phyloP scores from a whole-genome alignment of 1,140 invertebrate species.

The Acromyrmex charruanus region DNA sequence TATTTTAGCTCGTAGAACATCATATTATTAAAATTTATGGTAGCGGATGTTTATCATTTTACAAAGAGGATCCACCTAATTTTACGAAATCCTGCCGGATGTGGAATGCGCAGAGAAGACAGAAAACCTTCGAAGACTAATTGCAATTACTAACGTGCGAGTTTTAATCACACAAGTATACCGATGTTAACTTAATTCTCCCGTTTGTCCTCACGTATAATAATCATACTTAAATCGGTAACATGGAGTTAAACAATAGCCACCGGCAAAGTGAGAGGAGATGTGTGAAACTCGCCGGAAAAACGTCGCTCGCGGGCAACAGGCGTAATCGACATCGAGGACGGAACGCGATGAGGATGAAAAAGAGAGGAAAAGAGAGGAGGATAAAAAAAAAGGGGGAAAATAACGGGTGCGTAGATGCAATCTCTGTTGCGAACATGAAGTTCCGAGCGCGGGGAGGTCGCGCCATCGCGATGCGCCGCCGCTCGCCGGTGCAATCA shows the following conservation, averaged over 20 bases:
- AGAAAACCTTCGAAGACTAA: conserved; percentile 1
- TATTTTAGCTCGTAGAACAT: too few species aligned
- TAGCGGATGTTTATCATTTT: too few species aligned
- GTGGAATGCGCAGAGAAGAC: not conserved
- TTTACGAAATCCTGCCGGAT: too few species aligned
- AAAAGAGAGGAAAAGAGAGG: conserved; percentile 5
- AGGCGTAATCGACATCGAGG: conserved; percentile 44
- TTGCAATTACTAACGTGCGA: not conserved
- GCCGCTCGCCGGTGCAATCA: conserved; percentile 64
- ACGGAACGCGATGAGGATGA: not conserved
- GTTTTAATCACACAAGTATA: not conserved
- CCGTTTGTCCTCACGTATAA: not conserved
- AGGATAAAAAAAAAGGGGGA: not conserved
- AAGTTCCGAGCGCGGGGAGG: conserved; percentile 39
- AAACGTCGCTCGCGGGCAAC: conserved; percentile 36
- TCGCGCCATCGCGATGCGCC: conserved; percentile 63
- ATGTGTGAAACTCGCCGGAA: conserved; percentile 28
- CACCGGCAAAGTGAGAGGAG: not conserved
- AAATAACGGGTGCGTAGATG: conserved; percentile 41
- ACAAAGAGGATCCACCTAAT: too few species aligned
- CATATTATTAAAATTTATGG: too few species aligned
- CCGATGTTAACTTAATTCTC: not conserved
- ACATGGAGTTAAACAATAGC: conserved; percentile 2
- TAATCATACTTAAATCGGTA: conserved; percentile 37
- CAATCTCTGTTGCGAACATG: conserved; percentile 23